phyloP scores from a whole-genome alignment of 2,888 invertebrate genomes.

The Patella pellucida region DNA sequence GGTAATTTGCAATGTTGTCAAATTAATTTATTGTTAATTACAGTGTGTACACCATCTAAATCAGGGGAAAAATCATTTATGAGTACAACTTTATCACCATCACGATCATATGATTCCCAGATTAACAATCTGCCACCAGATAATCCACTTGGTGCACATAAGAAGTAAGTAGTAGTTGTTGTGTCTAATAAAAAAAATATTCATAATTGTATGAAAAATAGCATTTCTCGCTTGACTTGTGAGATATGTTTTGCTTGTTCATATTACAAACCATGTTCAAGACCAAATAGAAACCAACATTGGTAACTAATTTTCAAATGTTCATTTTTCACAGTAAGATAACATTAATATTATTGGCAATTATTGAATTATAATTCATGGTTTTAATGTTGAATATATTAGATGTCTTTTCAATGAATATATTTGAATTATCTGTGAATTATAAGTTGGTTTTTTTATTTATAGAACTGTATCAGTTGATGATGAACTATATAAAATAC shows the following conservation, averaged over 20 bases:
- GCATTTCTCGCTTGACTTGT: not conserved
- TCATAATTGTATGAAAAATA: not conserved
- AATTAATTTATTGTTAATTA: slow-evolving; percentile 12
- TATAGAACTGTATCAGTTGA: slow-evolving; percentile 67
- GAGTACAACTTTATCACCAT: slow-evolving; percentile 69
- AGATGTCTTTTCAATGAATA: no score
- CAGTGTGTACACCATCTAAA: slow-evolving; percentile 56
- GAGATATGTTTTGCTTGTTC: no score
- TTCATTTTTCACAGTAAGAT: no score
- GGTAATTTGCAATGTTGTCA: no score
- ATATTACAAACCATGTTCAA: no score
- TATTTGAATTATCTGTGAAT: no score
- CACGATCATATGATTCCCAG: slow-evolving; percentile 73
- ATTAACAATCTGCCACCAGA: slow-evolving; percentile 63
- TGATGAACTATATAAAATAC: slow-evolving; percentile 63
- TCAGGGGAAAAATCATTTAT: slow-evolving; percentile 42
- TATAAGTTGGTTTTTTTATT: not conserved
- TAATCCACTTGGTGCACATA: slow-evolving; percentile 53
- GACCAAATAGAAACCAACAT: no score
- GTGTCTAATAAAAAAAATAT: no score
- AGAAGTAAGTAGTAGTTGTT: slow-evolving; percentile 51
- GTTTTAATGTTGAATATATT: no score
- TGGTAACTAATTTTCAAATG: no score
- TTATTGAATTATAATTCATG: no score
- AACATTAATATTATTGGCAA: no score